Base-by-base conservation (phyloP, 2,888 invertebrate genomes). In the Lomographa bimaculata region DNA sequence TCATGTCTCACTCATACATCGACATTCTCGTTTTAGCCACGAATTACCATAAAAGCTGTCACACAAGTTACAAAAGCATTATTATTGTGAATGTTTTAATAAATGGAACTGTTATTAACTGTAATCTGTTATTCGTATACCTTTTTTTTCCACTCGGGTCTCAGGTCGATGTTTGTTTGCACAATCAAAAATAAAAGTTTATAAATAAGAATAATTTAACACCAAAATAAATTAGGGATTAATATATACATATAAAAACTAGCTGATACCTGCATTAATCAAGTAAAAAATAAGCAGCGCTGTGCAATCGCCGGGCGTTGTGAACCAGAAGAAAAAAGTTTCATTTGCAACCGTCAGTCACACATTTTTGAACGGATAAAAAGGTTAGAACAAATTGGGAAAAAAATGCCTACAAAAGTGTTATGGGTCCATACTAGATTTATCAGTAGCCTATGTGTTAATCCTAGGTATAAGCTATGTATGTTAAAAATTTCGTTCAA, bases 81-180 rank as follows among this genome's bases (percentile, higher is more conserved):
- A 34, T 26, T 34, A 28, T 41, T 32, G 24, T 16, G 36, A 21
- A 35, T 45, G 28, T 20, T 37, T 42, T 46, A 35, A 32, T 9
- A 40, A 8, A 20, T 32, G 33, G 36, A 20, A 44, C 23, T 44
- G 37, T 40, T 46, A 53, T 28, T 9, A 44, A 34, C 3, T 43
- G 36, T 19, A 45, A 40, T 40, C 43, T 41, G 29, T 36, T 44
- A 47, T 50, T 33, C 43, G 35, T 62, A 62, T 86, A 87, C 86
- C 85, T 87, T 83, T 68, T 75, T 86, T 61, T 85, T 86, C 87
- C 87, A 87, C 34, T 87, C 84, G 20, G 86, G 86, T 60, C 79
- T 78, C 87, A 86, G 80, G 72, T 86, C 83, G 74, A 70, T 63
- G 79, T 79, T 76, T 67, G 85, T 76, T 78, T 83, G 82, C 78